Percentiles rank a stretch among this genome's conserved stretches.
Evolutionary conservation across 2,797 vertebrate species (phyloP).

Genomic region (Pseudocheirus occidentalis): DNA sequence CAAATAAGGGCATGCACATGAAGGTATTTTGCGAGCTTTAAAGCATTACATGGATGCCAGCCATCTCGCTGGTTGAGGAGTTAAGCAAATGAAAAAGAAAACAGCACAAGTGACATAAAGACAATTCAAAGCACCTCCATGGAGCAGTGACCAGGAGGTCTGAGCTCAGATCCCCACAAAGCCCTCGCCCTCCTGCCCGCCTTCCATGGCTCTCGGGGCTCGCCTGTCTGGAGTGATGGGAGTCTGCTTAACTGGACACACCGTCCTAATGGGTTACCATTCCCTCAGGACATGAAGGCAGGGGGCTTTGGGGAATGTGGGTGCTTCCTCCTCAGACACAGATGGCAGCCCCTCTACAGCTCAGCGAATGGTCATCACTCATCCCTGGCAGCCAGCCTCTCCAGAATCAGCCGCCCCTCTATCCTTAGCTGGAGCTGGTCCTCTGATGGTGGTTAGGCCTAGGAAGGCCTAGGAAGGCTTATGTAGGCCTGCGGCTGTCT

Average conservation of each 20-base stretch:
- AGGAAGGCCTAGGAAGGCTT: not conserved
- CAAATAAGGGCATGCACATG: not conserved
- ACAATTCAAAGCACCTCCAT: not conserved
- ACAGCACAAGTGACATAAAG: not conserved
- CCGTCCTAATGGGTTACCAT: not conserved
- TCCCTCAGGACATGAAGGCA: not conserved
- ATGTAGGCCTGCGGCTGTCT: not conserved
- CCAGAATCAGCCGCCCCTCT: not conserved
- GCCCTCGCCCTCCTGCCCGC: too few species aligned
- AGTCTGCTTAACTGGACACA: not conserved
- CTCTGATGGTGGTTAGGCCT: not conserved
- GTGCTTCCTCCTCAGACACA: not conserved
- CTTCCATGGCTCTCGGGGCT: not conserved
- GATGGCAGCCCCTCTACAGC: not conserved
- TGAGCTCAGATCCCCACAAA: not conserved
- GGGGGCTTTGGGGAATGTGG: not conserved
- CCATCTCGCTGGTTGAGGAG: not conserved
- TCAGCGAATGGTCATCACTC: not conserved
- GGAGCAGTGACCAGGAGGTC: not conserved
- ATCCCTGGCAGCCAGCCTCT: not conserved
- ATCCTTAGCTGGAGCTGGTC: not conserved
- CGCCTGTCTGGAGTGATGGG: not conserved
- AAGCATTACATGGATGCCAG: not conserved
- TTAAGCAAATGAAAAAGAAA: not conserved
- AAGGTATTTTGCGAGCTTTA: not conserved